A percentile compares a stretch with the other conserved stretches of the same genome.
Conservation (phyloP, 2,113 vertebrate genomes). For the Tetrax tetrax region DNA sequence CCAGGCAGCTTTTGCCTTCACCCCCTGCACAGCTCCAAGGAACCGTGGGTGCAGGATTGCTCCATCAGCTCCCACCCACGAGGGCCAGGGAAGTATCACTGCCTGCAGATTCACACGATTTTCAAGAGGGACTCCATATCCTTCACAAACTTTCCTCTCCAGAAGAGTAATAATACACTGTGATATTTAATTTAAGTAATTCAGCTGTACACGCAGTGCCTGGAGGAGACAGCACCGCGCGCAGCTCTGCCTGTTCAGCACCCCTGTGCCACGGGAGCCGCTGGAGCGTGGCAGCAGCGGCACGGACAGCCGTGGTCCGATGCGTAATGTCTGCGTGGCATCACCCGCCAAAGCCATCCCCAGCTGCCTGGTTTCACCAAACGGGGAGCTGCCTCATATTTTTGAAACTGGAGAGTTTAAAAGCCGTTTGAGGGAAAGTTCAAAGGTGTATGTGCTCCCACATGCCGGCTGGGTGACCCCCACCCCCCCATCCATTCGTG, state of each 20-base stretch:
- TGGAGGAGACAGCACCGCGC: background rate
- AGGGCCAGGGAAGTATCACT: background rate
- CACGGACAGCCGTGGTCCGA: accelerated
- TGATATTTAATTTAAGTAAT: background rate
- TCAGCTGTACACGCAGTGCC: background rate
- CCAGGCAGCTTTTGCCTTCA: background rate
- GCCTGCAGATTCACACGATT: background rate
- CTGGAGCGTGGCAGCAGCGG: background rate
- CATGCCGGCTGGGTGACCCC: accelerated
- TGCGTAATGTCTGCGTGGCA: accelerated
- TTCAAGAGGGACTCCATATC: background rate
- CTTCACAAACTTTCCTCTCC: background rate
- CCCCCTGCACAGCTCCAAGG: background rate
- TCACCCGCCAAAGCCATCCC: accelerated
- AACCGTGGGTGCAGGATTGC: background rate
- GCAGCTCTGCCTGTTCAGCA: too few relatives aligned
- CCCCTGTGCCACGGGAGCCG: too few relatives aligned
- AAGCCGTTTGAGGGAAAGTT: background rate
- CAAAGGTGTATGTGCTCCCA: accelerated
- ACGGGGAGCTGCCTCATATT: background rate
- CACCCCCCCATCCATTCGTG: too few relatives aligned
- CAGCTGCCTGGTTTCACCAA: background rate
- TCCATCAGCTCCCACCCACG: background rate
- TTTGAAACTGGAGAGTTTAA: background rate
- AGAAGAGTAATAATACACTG: background rate